phyloP scores from a whole-genome alignment of 2,888 invertebrate genomes.

The Agrochola litura region DNA sequence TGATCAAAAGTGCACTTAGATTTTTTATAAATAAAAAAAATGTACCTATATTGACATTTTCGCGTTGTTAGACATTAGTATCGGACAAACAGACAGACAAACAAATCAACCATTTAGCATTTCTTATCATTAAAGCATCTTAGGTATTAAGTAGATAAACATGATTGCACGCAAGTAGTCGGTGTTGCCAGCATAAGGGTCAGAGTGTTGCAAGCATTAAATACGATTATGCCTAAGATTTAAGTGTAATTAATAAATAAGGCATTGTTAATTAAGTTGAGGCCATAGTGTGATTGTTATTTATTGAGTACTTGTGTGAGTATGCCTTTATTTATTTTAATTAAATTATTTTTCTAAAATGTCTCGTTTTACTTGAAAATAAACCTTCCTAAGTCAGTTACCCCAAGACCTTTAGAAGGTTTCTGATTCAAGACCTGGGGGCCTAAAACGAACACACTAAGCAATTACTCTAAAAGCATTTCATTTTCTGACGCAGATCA shows the following conservation, averaged over 20 bases:
- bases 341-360: slow-evolving; percentile 64
- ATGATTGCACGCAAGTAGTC: slow-evolving; percentile 33
- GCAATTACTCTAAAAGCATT: too few species aligned
- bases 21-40: too few species aligned
- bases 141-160: neutral
- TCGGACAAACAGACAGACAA: neutral
- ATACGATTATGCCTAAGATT: slow-evolving; percentile 63
- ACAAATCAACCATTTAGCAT: neutral
- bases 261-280: slow-evolving; percentile 62
- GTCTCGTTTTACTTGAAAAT: slow-evolving; percentile 43
- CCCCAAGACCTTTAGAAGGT: neutral
- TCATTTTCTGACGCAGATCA: too few species aligned
- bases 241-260: slow-evolving; percentile 55
- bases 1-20: neutral
- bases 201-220: slow-evolving; percentile 54
- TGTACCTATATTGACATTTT: too few species aligned
- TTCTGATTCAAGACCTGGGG: neutral
- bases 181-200: slow-evolving; percentile 32
- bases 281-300: slow-evolving; percentile 74
- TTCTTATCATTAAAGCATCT: neutral
- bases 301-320: slow-evolving; percentile 72
- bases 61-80: too few species aligned
- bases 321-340: slow-evolving; percentile 64
- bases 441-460: too few species aligned
- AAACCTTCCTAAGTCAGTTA: too few species aligned